Evolutionary conservation across 2,888 invertebrate species (phyloP).

Genomic region (Eristalinus aeneus): DNA sequence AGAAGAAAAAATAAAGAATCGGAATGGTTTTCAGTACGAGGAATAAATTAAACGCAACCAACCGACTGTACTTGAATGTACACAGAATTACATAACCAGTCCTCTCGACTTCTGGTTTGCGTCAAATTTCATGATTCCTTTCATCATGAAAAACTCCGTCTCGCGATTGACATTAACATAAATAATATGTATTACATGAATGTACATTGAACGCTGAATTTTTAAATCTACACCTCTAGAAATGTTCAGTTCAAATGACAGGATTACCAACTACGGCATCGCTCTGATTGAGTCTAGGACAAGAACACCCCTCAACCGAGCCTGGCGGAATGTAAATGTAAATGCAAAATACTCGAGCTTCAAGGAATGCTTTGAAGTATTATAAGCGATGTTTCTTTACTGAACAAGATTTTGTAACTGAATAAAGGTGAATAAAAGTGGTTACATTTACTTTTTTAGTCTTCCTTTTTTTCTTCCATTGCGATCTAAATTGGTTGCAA

Average conservation of each 20-base stretch:
- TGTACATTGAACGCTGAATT: neutral
- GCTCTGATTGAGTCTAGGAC: neutral
- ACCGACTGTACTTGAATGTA: neutral
- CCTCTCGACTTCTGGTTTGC: neutral
- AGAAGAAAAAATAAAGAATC: neutral
- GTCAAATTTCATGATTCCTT: conserved; percentile 1
- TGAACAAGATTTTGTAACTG: conserved; percentile 2
- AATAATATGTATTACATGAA: conserved; percentile 12
- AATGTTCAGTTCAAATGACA: conserved; percentile 11
- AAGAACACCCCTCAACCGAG: neutral
- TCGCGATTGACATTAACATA: conserved; percentile 23
- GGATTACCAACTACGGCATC: neutral
- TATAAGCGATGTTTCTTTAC: conserved; percentile 1
- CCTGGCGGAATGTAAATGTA: conserved; percentile 18
- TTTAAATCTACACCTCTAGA: conserved; percentile 18
- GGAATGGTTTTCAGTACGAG: neutral
- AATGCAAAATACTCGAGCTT: neutral
- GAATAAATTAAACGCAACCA: conserved; percentile 2
- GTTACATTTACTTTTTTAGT: neutral
- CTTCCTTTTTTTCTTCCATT: neutral
- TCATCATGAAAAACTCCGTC: conserved; percentile 15
- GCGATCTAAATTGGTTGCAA: no score
- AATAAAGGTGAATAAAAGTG: neutral
- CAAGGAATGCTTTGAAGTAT: conserved; percentile 3
- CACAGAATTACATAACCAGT: neutral